These are phyloP conservation scores for Molorchus minor DNA, from an alignment of 2,888 invertebrate genomes.

Conservation along the genomic window DNA sequence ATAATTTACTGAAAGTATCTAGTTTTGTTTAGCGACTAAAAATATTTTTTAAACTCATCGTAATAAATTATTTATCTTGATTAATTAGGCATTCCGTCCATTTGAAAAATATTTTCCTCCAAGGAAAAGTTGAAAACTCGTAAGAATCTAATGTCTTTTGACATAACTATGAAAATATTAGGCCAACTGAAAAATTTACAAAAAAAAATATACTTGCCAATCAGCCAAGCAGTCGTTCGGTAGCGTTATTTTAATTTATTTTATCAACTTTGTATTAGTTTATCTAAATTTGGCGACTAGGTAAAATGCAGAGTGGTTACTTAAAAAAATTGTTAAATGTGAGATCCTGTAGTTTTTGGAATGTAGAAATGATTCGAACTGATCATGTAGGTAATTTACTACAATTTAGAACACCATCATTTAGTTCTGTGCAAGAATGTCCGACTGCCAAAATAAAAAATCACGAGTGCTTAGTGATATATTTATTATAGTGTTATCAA, in stretches of 20 bases:
- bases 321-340: conserved; percentile 58
- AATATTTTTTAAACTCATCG: no score
- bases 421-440: conserved; percentile 57
- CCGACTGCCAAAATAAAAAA: conserved; percentile 57
- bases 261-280: conserved; percentile 23
- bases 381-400: conserved; percentile 47
- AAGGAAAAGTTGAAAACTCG: no score
- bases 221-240: conserved; percentile 58
- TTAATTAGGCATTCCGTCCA: conserved; percentile 37
- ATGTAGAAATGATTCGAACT: conserved; percentile 57
- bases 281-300: conserved; percentile 48
- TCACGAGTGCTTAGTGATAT: conserved; percentile 58
- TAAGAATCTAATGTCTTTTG: not conserved
- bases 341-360: conserved; percentile 61
- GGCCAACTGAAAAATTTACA: no score
- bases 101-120: conserved; percentile 19
- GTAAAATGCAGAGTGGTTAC: conserved; percentile 50
- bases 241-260: conserved; percentile 8
- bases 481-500: conserved; percentile 55
- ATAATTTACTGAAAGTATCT: no score
- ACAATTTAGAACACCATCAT: conserved; percentile 51
- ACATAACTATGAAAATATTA: not conserved
- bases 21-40: no score
- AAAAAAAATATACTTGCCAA: conserved; percentile 50
- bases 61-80: not conserved